phyloP scores from a whole-genome alignment of 1,140 invertebrate genomes.

The Drosophila arizonae region DNA sequence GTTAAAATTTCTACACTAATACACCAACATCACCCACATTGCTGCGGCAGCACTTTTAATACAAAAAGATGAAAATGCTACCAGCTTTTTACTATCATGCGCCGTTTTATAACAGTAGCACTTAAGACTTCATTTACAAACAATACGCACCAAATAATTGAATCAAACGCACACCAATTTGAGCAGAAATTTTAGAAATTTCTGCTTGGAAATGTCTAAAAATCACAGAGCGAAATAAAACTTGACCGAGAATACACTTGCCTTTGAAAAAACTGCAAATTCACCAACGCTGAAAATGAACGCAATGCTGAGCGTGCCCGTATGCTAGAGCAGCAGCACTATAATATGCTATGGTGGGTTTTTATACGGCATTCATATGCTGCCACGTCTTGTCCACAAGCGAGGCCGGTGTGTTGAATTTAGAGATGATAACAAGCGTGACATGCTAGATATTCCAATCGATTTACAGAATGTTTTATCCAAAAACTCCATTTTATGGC shows the following conservation, averaged over 20 bases:
- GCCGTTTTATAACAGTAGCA: not conserved
- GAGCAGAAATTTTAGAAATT: conserved; percentile 78
- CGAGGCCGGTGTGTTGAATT: conserved; percentile 56
- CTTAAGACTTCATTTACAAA: conserved; percentile 29
- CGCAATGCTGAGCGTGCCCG: conserved; percentile 17
- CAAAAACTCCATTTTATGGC: conserved; percentile 72
- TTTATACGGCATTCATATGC: conserved; percentile 43
- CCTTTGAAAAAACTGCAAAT: conserved; percentile 78
- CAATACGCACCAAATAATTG: conserved; percentile 76
- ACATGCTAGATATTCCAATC: conserved; percentile 18
- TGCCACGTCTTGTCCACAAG: conserved; percentile 67
- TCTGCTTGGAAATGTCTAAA: conserved; percentile 80
- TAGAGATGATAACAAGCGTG: conserved; percentile 32
- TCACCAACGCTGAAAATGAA: conserved; percentile 53
- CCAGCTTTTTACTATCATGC: conserved; percentile 28
- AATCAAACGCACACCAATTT: conserved; percentile 65
- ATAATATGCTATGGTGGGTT: conserved; percentile 39
- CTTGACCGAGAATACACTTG: conserved; percentile 77
- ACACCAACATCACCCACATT: conserved; percentile 56
- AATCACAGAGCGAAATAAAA: conserved; percentile 82
- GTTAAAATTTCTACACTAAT: conserved; percentile 54
- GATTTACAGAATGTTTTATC: conserved; percentile 69
- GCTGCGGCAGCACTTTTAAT: conserved; percentile 33
- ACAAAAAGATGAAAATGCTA: conserved; percentile 28
- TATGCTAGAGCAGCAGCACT: conserved; percentile 37